These are phyloP conservation scores for Semicossyphus pulcher DNA, from an alignment of 2,113 vertebrate species.

Conservation along the genomic window DNA sequence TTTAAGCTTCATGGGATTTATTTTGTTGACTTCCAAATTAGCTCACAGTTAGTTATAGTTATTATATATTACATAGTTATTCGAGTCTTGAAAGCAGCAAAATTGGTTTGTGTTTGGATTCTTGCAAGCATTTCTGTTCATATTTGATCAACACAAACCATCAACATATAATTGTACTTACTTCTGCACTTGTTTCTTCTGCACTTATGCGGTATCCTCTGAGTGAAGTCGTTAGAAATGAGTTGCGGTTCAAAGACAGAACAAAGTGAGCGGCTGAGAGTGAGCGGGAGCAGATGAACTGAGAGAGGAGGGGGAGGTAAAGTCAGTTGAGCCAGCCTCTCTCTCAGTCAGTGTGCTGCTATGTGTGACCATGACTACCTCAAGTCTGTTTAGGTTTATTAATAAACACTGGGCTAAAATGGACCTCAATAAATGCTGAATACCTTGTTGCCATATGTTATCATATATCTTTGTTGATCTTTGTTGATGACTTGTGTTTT, in stretches of 20 bases:
- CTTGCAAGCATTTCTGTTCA: not conserved
- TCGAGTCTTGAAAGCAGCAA: not conserved
- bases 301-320: slow-evolving; percentile 1
- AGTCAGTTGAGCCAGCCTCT: slow-evolving; percentile 57
- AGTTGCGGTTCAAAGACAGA: slow-evolving; percentile 29
- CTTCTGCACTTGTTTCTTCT: slow-evolving; percentile 26
- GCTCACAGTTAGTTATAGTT: not conserved
- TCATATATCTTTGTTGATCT: not conserved
- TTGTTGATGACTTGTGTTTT: not conserved
- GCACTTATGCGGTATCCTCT: not conserved
- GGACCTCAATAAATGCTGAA: not conserved
- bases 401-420: slow-evolving; percentile 76
- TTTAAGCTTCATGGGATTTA: not conserved
- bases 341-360: slow-evolving; percentile 58
- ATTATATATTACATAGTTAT: too few relatives aligned
- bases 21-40: not conserved
- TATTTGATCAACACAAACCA: not conserved
- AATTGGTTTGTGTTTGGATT: not conserved
- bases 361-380: slow-evolving; percentile 81
- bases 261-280: slow-evolving; percentile 41
- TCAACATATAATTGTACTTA: slow-evolving; percentile 43
- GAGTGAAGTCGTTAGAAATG: slow-evolving; percentile 6
- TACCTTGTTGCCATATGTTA: not conserved
- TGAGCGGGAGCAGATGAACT: slow-evolving; percentile 55
- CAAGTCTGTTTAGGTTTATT: slow-evolving; percentile 82